phyloP scores from a whole-genome alignment of 1,140 invertebrate genomes.

The Megathymus violae region DNA sequence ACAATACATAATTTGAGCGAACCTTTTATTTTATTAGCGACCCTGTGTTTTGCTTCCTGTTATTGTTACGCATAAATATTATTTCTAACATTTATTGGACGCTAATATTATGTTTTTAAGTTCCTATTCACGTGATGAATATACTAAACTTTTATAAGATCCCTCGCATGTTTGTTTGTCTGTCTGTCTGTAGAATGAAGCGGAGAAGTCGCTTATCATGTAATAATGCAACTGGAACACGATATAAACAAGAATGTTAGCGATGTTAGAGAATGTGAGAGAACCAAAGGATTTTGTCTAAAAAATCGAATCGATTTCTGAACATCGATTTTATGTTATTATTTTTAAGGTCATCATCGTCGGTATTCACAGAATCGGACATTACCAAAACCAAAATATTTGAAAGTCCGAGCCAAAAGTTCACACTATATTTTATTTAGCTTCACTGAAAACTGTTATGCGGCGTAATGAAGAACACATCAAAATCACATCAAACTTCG shows the following conservation, averaged over 20 bases:
- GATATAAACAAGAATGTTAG: too few relatives aligned
- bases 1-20: conserved; percentile 20
- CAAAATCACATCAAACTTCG: conserved; percentile 24
- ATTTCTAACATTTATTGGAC: not conserved
- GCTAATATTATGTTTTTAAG: not conserved
- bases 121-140: too few relatives aligned
- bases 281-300: too few relatives aligned
- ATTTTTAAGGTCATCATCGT: too few relatives aligned
- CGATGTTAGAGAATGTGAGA: too few relatives aligned
- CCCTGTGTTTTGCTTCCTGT: conserved; percentile 6
- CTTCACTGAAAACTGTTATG: not conserved
- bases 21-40: conserved; percentile 20
- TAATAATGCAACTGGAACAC: too few relatives aligned
- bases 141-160: too few relatives aligned
- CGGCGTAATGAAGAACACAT: conserved; percentile 24
- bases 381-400: not conserved
- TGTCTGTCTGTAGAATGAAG: too few relatives aligned
- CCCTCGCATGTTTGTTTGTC: too few relatives aligned
- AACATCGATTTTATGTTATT: too few relatives aligned
- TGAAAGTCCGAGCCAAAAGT: not conserved
- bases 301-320: too few relatives aligned
- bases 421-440: conserved; percentile 23
- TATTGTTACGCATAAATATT: conserved; percentile 10
- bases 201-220: too few relatives aligned
- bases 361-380: not conserved